Percentiles rank a stretch among this genome's conserved stretches.
Evolutionary conservation across 2,113 vertebrate genomes (phyloP).

Genomic region (Orthonyx spaldingii): DNA sequence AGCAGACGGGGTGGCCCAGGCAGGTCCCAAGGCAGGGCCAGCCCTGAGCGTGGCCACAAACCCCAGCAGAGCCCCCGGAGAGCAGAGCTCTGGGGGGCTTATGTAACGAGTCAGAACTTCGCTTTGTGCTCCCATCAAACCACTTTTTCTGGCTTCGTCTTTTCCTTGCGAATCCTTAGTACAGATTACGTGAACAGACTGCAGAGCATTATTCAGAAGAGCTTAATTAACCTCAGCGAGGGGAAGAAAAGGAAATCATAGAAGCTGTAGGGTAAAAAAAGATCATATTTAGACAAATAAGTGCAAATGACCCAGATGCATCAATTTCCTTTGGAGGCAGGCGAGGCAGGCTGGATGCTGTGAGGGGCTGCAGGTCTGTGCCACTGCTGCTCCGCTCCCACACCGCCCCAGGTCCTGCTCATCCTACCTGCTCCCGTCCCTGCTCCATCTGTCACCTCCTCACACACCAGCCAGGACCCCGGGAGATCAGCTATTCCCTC

Average conservation of each 20-base stretch:
- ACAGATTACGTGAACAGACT: background rate
- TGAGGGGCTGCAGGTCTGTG: background rate
- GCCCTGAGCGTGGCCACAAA: background rate
- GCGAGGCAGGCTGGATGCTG: background rate
- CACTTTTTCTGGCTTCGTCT: background rate
- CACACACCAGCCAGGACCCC: background rate
- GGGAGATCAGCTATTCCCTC: background rate
- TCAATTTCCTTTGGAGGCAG: background rate
- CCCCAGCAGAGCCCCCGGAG: background rate
- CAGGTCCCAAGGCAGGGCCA: background rate
- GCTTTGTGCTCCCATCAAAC: constrained; percentile 1
- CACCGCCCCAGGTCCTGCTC: fast-evolving
- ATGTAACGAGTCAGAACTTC: background rate
- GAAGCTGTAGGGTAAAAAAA: constrained; percentile 47
- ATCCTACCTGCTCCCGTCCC: background rate
- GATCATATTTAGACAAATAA: constrained; percentile 49
- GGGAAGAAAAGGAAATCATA: background rate
- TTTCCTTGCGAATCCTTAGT: background rate
- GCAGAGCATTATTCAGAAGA: background rate
- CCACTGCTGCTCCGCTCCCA: background rate
- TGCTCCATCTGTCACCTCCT: background rate
- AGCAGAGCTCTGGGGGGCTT: background rate
- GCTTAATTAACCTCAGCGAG: constrained; percentile 45
- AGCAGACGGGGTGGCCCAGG: background rate
- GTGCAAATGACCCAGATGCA: constrained; percentile 53